Evolutionary conservation across 30 jellyfish, hydroid and myxozoan species (phyloP).

Genomic region (Aurelia sp.): DNA sequence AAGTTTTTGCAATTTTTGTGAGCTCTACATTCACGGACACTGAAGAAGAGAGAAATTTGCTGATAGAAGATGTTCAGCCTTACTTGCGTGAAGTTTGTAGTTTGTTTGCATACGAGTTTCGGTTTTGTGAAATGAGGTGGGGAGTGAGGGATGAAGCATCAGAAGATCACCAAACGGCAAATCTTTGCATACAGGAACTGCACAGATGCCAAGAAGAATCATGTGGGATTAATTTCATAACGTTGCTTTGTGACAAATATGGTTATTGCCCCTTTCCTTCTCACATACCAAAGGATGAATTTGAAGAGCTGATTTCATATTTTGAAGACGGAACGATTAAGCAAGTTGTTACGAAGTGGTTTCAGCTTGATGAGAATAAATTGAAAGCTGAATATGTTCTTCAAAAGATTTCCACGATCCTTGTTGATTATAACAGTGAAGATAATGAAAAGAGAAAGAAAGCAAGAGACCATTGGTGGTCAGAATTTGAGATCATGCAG

Average conservation of each 20-base stretch:
- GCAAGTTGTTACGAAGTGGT: slow-evolving; percentile 27
- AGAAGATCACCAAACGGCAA: slow-evolving; percentile 53
- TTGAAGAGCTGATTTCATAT: too few relatives aligned
- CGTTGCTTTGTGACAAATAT: too few relatives aligned
- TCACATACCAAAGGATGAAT: too few relatives aligned
- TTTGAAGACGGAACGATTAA: too few relatives aligned
- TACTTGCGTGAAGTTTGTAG: slow-evolving; percentile 47
- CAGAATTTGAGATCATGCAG: slow-evolving; percentile 35
- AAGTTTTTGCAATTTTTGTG: too few relatives aligned
- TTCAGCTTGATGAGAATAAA: slow-evolving; percentile 22
- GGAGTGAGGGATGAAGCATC: slow-evolving; percentile 61
- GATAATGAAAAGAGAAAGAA: slow-evolving; percentile 20
- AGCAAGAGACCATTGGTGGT: slow-evolving; percentile 51
- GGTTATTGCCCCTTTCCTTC: too few relatives aligned
- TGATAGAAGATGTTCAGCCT: slow-evolving; percentile 62
- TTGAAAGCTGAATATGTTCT: slow-evolving; percentile 2
- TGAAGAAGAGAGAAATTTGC: too few relatives aligned
- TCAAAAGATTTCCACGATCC: slow-evolving; percentile 23
- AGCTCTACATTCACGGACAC: too few relatives aligned
- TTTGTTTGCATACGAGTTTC: slow-evolving; percentile 53
- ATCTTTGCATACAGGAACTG: too few relatives aligned
- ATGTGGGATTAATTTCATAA: too few relatives aligned
- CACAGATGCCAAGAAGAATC: too few relatives aligned
- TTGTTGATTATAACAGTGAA: slow-evolving; percentile 22
- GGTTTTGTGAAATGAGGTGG: slow-evolving; percentile 65